Base-by-base conservation (phyloP, 2,113 vertebrate species). In the Cryptomyrus ogoouensis region DNA sequence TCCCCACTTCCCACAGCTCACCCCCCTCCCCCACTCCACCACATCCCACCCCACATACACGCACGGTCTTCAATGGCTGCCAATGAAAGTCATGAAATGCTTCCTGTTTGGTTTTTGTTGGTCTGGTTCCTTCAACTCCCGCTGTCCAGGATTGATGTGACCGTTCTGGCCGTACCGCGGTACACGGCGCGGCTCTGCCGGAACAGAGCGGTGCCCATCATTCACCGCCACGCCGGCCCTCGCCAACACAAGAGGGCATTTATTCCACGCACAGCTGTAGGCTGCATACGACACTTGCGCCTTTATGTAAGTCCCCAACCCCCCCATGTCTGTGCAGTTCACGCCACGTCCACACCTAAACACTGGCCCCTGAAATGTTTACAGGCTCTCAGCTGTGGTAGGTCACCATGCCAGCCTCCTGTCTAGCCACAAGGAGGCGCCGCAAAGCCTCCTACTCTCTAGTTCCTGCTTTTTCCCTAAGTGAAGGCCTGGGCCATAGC, bases 281-380 rank as follows among this genome's bases (percentile, higher is more conserved):
- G 49, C 89, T 89, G 47, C 77, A 27, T 58, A 24, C 5, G 6
- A 89, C 49, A 17, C 50, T 83, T 77, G 24, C 27, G 31, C 88
- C 56, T 50, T 89, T 89, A 89, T 56, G 19, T 46, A 83, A 83
- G 7, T 4, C 19, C 31, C 31, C 3, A 24, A 1, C 39, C n/a
- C 39, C 39, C 49, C 21, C n/a, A 35, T 12, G 24, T 84, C 42
- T n/a, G 46, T 27, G 42, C 15, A 19, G 88, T 9, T 15, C 84
- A 53, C 88, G 89, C 6, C 83, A 87, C 90, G 91, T 89, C 91
- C 66, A 8, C n/a, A 74, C 92, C 49, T 91, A 2, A 13, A 87
- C 35, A 42, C 90, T 88, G 89, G 90, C 90, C 90, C 91, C 90
- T 47, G 89, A 80, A 83, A n/a, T 70, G 85, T 90, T 58, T 89